These are phyloP conservation scores for Helicolenus hilgendorfi DNA, from an alignment of 2,797 vertebrate species.

Conservation along the genomic window DNA sequence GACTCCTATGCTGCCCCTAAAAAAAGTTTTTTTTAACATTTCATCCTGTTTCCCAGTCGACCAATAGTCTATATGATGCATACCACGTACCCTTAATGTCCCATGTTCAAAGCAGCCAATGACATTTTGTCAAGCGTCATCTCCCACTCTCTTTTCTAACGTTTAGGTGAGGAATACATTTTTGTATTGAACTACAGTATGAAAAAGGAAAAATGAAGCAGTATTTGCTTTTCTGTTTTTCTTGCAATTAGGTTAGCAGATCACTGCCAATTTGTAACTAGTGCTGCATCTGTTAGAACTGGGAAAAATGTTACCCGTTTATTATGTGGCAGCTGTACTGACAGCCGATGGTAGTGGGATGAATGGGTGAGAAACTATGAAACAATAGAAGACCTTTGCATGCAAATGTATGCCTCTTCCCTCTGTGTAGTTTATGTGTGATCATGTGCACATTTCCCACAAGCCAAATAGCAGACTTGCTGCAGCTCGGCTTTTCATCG, in stretches of 20 bases:
- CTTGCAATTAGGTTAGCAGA: neutral
- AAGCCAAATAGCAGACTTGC: constrained; percentile 42
- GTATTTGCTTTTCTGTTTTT: neutral
- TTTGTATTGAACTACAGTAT: neutral
- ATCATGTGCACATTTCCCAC: constrained; percentile 36
- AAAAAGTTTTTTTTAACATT: neutral
- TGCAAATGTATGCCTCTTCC: neutral
- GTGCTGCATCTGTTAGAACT: neutral
- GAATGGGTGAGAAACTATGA: constrained; percentile 5
- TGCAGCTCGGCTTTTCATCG: constrained; percentile 52
- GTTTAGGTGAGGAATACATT: neutral
- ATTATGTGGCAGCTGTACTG: constrained; percentile 23
- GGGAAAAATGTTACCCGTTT: neutral
- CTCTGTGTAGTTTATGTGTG: constrained; percentile 8
- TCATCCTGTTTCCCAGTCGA: neutral
- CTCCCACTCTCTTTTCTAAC: neutral
- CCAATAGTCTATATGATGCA: neutral
- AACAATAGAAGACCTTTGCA: constrained; percentile 31
- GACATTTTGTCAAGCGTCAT: neutral
- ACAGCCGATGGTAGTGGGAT: constrained; percentile 19
- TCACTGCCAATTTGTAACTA: neutral
- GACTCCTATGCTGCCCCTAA: neutral
- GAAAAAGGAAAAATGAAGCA: neutral
- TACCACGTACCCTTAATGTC: neutral
- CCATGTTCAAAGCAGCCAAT: too few species aligned